Evolutionary conservation across 2,797 vertebrate species (phyloP).

Genomic region (Falco berigora): DNA sequence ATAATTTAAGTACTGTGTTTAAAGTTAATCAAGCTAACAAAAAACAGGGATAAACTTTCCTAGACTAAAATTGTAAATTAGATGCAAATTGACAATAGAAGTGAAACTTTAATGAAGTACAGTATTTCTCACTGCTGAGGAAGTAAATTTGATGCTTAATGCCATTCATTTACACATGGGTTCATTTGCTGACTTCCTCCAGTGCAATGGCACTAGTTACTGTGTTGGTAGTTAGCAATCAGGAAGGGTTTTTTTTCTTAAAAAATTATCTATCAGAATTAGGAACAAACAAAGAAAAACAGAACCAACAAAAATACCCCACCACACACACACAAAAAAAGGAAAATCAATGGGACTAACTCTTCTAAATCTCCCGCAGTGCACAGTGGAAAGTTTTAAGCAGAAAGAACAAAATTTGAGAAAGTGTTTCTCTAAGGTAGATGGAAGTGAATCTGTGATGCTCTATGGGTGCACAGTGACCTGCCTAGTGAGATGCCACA

Average conservation of each 20-base stretch:
- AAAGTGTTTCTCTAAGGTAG: neutral
- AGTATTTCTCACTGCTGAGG: neutral
- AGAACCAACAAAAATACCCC: too few species aligned
- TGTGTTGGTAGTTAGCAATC: neutral
- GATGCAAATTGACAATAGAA: constrained; percentile 52
- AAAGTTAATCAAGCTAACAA: constrained; percentile 64
- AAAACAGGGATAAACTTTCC: constrained; percentile 46
- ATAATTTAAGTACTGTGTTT: constrained; percentile 55
- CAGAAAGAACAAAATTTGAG: neutral
- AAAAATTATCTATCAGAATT: neutral
- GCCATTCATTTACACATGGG: constrained; percentile 11
- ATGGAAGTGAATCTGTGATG: neutral
- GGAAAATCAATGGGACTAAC: neutral
- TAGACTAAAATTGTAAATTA: constrained; percentile 34
- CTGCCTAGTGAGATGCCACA: neutral
- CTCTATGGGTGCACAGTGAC: neutral
- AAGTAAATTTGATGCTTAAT: constrained; percentile 45
- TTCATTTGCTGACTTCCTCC: constrained; percentile 5
- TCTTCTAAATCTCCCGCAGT: neutral
- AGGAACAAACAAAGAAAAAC: neutral
- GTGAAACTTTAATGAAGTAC: constrained; percentile 7
- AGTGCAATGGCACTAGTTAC: neutral
- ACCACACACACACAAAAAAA: too few species aligned
- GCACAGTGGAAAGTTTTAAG: neutral
- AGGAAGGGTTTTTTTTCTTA: neutral